A percentile compares a stretch with the other conserved stretches of the same genome.
Evolutionary conservation across 1,140 invertebrate species (phyloP).

Genomic region (Adelges cooleyi): DNA sequence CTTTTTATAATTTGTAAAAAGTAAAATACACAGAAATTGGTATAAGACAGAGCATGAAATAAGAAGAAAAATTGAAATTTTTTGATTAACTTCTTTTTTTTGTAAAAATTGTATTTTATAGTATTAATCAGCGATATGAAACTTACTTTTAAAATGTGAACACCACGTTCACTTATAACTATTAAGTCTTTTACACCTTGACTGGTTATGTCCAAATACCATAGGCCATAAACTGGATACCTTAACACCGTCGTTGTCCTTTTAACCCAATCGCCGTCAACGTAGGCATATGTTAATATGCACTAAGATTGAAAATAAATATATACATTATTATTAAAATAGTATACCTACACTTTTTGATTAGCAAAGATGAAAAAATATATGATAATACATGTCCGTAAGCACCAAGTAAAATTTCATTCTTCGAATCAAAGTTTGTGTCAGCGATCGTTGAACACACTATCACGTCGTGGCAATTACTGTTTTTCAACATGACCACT

Average conservation of each 20-base stretch:
- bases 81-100: too few relatives aligned
- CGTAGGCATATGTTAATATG: slow-evolving; percentile 7
- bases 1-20: too few relatives aligned
- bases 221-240: not conserved
- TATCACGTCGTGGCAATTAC: not conserved
- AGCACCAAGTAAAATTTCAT: slow-evolving; percentile 11
- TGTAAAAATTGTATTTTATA: too few relatives aligned
- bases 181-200: slow-evolving; percentile 10
- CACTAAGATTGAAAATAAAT: not conserved
- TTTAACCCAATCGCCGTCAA: not conserved
- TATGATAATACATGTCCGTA: slow-evolving; percentile 10
- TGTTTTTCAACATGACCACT: not conserved
- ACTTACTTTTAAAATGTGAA: slow-evolving; percentile 19
- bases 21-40: too few relatives aligned
- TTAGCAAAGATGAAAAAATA: too few relatives aligned
- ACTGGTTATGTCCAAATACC: not conserved
- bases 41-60: too few relatives aligned
- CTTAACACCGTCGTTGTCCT: not conserved
- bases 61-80: too few relatives aligned
- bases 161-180: slow-evolving; percentile 1
- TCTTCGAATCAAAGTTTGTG: slow-evolving; percentile 16
- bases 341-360: too few relatives aligned
- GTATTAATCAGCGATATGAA: not conserved
- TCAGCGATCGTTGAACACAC: not conserved
- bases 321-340: too few relatives aligned